Conservation (phyloP, 2,888 invertebrate species). For the Euplagia quadripunctaria region DNA sequence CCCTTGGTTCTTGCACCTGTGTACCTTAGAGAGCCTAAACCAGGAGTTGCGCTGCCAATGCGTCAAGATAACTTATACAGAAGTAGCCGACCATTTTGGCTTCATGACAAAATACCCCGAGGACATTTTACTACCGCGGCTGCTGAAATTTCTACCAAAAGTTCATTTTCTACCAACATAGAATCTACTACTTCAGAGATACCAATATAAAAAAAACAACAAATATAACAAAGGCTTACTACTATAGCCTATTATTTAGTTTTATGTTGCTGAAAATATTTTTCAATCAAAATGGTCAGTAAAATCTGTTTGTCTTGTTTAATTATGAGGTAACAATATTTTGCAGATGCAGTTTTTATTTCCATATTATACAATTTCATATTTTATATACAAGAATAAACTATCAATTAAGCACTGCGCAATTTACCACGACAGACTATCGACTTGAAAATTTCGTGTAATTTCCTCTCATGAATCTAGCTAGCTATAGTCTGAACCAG, state of each 20-base stretch:
- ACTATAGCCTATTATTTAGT: not conserved
- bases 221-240: not conserved
- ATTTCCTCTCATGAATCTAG: too few species aligned
- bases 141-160: constrained; percentile 5
- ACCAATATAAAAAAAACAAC: not conserved
- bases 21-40: constrained; percentile 48
- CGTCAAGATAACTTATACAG: constrained; percentile 54
- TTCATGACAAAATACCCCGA: constrained; percentile 41
- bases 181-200: not conserved
- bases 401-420: not conserved
- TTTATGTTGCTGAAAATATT: not conserved
- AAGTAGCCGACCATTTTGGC: constrained; percentile 39
- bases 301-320: not conserved
- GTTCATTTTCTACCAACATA: constrained; percentile 6
- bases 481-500: too few species aligned
- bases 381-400: not conserved
- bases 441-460: not conserved
- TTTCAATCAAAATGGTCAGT: too few species aligned
- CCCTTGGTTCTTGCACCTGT: constrained; percentile 69
- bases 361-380: too few species aligned
- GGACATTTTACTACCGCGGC: constrained; percentile 22
- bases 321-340: not conserved
- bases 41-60: constrained; percentile 6
- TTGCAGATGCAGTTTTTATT: not conserved
- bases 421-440: not conserved